Base-by-base conservation (phyloP, 2,113 vertebrate genomes). In the Aphelocoma coerulescens region DNA sequence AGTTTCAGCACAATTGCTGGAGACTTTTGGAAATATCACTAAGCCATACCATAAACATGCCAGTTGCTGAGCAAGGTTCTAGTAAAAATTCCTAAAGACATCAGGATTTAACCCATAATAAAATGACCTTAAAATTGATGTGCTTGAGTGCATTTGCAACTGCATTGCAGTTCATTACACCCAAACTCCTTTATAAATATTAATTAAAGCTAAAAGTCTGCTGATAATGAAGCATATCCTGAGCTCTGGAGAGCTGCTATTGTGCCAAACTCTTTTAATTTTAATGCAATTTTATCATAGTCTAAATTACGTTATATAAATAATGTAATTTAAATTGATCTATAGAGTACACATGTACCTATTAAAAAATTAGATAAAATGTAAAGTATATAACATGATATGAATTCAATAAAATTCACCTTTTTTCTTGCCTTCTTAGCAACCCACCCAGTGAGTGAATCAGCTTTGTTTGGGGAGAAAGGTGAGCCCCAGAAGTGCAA, bases 171-270 rank as follows among this genome's bases (percentile, higher is more conserved):
- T 61, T 87, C 32, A 10, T 46, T 84, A 59, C 77, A 18, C 9
- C 17, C 18, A n/a, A 61, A 83, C 18, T 79, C 10, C 54, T 63
- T 86, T 48, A 72, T 86, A 86, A 91, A 95, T 77, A 95, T 44
- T 91, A 74, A 95, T 66, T 44, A 85, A 91, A 84, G 24, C 18
- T 57, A 69, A 95, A 93, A 61, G 49, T 73, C 18, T 77, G 33
- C 37, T 87, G 59, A 84, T 52, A 73, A 52, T 44, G 23, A 71
- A 83, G 24, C 20, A 37, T 12, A 55, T 71, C 20, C 28, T 75
- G 67, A 83, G 35, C 16, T 86, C 83, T 88, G 58, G 67, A 76
- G 37, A 79, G 22, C 8, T 95, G 26, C 13, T 10, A 21, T 46
- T 81, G 14, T 68, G 39, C 24, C 13, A 68, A 46, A 39, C 9